Conservation (phyloP, 2,113 vertebrate species). For the Sebastes schlegelii region DNA sequence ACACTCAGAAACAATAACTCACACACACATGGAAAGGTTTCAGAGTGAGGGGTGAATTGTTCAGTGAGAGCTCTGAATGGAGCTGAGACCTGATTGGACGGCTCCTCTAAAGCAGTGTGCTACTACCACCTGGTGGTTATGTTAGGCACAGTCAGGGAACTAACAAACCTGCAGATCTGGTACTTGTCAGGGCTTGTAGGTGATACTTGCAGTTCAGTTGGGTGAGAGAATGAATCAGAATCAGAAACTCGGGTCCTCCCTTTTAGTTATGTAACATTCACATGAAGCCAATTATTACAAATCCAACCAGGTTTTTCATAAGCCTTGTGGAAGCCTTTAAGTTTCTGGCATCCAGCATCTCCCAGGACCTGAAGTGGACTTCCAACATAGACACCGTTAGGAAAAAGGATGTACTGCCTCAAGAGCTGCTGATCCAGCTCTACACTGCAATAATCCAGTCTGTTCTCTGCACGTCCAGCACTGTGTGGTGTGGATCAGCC, state of each 20-base stretch:
- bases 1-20: conserved; percentile 42
- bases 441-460: too few relatives aligned
- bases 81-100: not conserved
- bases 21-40: not conserved
- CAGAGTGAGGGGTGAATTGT: conserved; percentile 12
- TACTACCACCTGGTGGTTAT: conserved; percentile 80
- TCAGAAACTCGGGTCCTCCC: conserved; percentile 9
- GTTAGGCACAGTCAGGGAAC: not conserved
- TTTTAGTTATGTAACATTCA: conserved; percentile 9
- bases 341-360: too few relatives aligned
- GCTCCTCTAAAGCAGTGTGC: conserved; percentile 26
- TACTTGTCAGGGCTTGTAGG: conserved; percentile 18
- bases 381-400: too few relatives aligned
- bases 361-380: too few relatives aligned
- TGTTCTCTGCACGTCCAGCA: too few relatives aligned
- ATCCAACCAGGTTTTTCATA: not conserved
- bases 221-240: conserved; percentile 28
- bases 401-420: too few relatives aligned
- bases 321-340: too few relatives aligned
- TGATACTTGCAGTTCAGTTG: not conserved
- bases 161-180: not conserved
- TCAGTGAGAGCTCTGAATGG: not conserved
- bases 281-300: not conserved
- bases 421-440: too few relatives aligned
- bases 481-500: too few relatives aligned